A percentile compares a stretch with the other conserved stretches of the same genome.
Conservation (phyloP, 2,888 invertebrate genomes). For the Troilus luridus region DNA sequence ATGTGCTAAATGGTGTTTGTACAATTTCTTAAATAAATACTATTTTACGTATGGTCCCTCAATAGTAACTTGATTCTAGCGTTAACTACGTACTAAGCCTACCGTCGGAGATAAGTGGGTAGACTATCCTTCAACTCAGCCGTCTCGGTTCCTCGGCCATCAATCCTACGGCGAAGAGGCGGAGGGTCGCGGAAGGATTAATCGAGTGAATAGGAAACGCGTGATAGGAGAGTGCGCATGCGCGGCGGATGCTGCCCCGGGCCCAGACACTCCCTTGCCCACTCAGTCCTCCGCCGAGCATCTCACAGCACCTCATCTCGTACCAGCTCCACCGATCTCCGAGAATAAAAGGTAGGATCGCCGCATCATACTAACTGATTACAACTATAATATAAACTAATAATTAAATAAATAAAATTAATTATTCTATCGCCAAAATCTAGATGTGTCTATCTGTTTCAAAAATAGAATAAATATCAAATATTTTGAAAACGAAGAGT, state of each 20-base stretch:
- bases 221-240: neutral
- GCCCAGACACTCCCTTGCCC: constrained; percentile 45
- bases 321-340: neutral
- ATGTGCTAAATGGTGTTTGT: too few relatives aligned
- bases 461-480: neutral
- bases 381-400: neutral
- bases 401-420: neutral
- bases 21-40: too few relatives aligned
- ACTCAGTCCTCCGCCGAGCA: constrained; percentile 46
- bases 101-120: neutral
- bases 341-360: constrained; percentile 15
- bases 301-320: neutral
- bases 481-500: neutral
- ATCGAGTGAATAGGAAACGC: constrained; percentile 37
- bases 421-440: neutral
- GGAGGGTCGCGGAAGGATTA: constrained; percentile 27
- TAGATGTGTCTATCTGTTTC: neutral
- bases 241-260: constrained; percentile 44
- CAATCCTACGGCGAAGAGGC: constrained; percentile 15
- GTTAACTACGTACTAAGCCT: neutral
- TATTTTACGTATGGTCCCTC: neutral
- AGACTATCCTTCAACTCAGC: neutral
- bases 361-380: neutral
- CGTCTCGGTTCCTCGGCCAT: constrained; percentile 4
- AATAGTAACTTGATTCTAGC: neutral